Percentiles rank a stretch among this genome's conserved stretches.
These are phyloP conservation scores for Eustalomyia histrio DNA, from an alignment of 2,888 invertebrate species.

Conservation along the genomic window DNA sequence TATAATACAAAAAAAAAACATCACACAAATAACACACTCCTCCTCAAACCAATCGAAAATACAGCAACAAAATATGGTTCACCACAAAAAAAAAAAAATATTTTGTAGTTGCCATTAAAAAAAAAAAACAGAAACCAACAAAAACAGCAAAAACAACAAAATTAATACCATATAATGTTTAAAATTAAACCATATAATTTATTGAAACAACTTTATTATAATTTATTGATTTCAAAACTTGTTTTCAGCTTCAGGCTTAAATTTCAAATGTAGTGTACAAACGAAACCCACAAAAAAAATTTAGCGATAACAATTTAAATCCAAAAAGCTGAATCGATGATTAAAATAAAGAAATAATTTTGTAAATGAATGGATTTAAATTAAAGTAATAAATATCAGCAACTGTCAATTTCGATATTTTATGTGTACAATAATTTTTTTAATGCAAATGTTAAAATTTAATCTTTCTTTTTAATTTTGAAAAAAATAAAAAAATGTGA, in stretches of 20 bases:
- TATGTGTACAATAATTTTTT: slow-evolving; percentile 22
- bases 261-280: slow-evolving; percentile 7
- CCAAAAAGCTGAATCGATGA: slow-evolving; percentile 8
- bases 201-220: slow-evolving; percentile 64
- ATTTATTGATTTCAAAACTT: slow-evolving; percentile 63
- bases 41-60: not conserved
- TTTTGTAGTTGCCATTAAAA: slow-evolving; percentile 41
- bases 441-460: slow-evolving; percentile 38
- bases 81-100: slow-evolving; percentile 25
- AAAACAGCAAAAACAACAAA: slow-evolving; percentile 12
- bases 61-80: not conserved
- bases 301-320: slow-evolving; percentile 7
- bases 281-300: slow-evolving; percentile 4
- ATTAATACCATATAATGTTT: slow-evolving; percentile 28
- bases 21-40: not conserved
- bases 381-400: slow-evolving; percentile 56
- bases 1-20: not conserved
- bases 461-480: slow-evolving; percentile 29
- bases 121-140: slow-evolving; percentile 5
- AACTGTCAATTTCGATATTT: slow-evolving; percentile 57
- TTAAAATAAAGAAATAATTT: slow-evolving; percentile 58
- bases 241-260: slow-evolving; percentile 53
- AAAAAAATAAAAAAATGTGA: not conserved
- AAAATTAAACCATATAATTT: slow-evolving; percentile 61
- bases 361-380: slow-evolving; percentile 50